phyloP scores from a whole-genome alignment of 2,113 vertebrate species.

The Apistogramma diplotaenia region DNA sequence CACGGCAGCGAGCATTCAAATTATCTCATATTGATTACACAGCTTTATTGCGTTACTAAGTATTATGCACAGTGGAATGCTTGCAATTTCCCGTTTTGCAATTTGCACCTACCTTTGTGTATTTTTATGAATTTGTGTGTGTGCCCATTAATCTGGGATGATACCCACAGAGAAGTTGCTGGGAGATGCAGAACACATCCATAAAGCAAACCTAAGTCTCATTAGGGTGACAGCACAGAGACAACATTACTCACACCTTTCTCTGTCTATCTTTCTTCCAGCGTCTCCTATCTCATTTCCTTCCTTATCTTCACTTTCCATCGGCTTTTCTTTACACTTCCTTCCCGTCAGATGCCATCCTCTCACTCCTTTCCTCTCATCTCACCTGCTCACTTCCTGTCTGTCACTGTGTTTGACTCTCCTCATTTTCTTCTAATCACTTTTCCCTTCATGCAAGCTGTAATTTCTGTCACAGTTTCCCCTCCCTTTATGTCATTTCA shows the following conservation, averaged over 20 bases:
- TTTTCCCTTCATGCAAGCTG: background rate
- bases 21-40: constrained; percentile 22
- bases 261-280: constrained; percentile 16
- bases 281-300: constrained; percentile 10
- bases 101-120: constrained; percentile 13
- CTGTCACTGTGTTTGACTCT: constrained; percentile 5
- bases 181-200: constrained; percentile 25
- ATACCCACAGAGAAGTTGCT: constrained; percentile 8
- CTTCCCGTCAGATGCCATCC: background rate
- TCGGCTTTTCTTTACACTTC: background rate
- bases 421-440: constrained; percentile 32
- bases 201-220: constrained; percentile 43
- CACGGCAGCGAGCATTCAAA: constrained; percentile 20
- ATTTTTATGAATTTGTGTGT: constrained; percentile 6
- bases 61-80: constrained; percentile 24
- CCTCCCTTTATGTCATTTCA: background rate
- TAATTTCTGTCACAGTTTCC: background rate
- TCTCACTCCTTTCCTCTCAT: background rate
- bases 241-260: constrained; percentile 39
- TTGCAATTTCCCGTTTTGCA: constrained; percentile 15
- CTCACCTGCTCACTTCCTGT: background rate
- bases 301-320: background rate
- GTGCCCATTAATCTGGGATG: constrained; percentile 25
- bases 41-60: constrained; percentile 10
- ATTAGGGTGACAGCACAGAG: constrained; percentile 39